Percentiles rank a stretch among this genome's conserved stretches.
Evolutionary conservation across 1,140 invertebrate genomes (phyloP).

Genomic region (Macrobrachium rosenbergii): DNA sequence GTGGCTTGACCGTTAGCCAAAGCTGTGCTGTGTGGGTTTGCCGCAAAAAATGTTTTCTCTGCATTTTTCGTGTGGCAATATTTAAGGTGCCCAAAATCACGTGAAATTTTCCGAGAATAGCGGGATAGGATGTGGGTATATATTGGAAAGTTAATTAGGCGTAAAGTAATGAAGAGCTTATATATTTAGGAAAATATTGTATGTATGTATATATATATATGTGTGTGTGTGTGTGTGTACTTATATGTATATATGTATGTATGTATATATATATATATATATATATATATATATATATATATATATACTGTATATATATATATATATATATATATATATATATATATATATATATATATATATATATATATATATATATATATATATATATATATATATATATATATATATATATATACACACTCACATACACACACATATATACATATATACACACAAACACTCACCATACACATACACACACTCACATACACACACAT

Average conservation of each 20-base stretch:
- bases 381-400: constrained; percentile 1
- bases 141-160: too few relatives aligned
- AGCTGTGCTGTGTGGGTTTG: too few relatives aligned
- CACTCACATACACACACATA: neutral
- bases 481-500: neutral
- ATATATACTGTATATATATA: constrained; percentile 4
- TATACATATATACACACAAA: neutral
- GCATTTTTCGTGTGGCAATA: too few relatives aligned
- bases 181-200: neutral
- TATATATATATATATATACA: constrained; percentile 12
- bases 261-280: constrained; percentile 17
- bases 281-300: constrained; percentile 27
- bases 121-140: too few relatives aligned
- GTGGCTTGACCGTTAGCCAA: too few relatives aligned
- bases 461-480: neutral
- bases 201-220: neutral
- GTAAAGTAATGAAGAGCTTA: too few relatives aligned
- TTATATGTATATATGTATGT: neutral
- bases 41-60: too few relatives aligned
- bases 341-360: constrained; percentile 2
- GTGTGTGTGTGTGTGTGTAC: neutral
- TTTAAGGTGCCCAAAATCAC: too few relatives aligned
- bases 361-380: constrained; percentile 2
- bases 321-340: neutral
- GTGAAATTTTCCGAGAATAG: too few relatives aligned